phyloP scores from a whole-genome alignment of 1,140 invertebrate genomes.

The Pseudobourletiella spinata region DNA sequence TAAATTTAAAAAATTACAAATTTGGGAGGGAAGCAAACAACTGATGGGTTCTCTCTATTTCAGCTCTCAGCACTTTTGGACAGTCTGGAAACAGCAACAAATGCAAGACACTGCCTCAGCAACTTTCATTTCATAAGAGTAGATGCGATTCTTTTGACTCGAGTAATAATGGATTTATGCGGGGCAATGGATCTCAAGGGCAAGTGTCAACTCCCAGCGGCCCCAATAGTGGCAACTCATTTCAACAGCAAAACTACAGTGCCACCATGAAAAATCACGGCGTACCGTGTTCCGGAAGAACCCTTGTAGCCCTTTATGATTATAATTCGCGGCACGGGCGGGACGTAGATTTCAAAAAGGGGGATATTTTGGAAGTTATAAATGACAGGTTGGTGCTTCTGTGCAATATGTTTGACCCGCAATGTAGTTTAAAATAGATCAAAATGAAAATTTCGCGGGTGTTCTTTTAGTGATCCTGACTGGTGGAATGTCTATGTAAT shows the following conservation, averaged over 20 bases:
- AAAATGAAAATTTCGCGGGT: constrained; percentile 13
- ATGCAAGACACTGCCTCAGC: constrained; percentile 35
- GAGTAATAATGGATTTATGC: constrained; percentile 22
- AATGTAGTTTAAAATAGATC: not conserved
- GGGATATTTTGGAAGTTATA: constrained; percentile 79
- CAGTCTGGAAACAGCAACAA: constrained; percentile 30
- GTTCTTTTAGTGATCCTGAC: constrained; percentile 59
- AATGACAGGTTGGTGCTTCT: constrained; percentile 55
- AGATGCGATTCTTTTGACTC: constrained; percentile 32
- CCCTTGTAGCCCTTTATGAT: constrained; percentile 82
- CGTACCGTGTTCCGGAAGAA: constrained; percentile 42
- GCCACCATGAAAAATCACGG: constrained; percentile 11
- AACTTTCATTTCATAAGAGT: constrained; percentile 35
- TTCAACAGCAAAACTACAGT: constrained; percentile 21
- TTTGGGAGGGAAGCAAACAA: too few relatives aligned
- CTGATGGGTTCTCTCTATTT: too few relatives aligned
- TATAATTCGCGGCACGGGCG: constrained; percentile 81
- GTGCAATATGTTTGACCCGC: not conserved
- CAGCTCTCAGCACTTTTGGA: constrained; percentile 35
- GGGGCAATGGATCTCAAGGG: constrained; percentile 11
- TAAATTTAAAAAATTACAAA: too few relatives aligned
- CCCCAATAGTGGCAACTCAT: constrained; percentile 19
- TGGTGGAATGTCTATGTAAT: constrained; percentile 91
- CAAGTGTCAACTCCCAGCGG: constrained; percentile 34
- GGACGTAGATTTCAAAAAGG: constrained; percentile 85